phyloP scores from a whole-genome alignment of 2,888 invertebrate species.

The Nymphalis urticae region DNA sequence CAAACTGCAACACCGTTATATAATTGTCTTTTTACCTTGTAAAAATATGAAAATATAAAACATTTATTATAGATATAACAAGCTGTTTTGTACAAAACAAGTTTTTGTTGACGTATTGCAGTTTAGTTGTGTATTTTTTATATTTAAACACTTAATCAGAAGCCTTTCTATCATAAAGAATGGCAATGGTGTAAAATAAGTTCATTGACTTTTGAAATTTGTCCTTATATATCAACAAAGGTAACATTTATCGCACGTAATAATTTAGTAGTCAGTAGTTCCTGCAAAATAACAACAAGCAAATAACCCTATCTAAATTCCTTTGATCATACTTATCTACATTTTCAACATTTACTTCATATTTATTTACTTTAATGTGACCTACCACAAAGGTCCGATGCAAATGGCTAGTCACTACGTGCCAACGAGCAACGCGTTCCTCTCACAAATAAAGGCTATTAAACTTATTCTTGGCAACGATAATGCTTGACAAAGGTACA shows the following conservation, averaged over 20 bases:
- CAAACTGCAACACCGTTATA: not conserved
- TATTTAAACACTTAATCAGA: too few species aligned
- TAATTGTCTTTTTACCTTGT: not conserved
- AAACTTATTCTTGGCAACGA: conserved; percentile 10
- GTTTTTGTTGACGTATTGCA: not conserved
- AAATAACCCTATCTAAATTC: conserved; percentile 9
- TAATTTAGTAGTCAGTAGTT: not conserved
- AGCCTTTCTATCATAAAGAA: too few species aligned
- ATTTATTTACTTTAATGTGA: conserved; percentile 17
- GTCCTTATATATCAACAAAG: too few species aligned
- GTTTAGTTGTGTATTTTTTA: too few species aligned
- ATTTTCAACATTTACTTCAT: conserved; percentile 13
- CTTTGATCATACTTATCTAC: conserved; percentile 7
- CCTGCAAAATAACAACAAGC: not conserved
- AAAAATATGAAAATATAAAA: conserved; percentile 5
- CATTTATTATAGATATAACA: not conserved
- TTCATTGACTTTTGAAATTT: too few species aligned
- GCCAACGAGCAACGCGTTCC: conserved; percentile 18
- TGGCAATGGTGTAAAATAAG: too few species aligned
- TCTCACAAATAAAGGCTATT: conserved; percentile 21
- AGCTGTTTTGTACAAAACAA: not conserved
- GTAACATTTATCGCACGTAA: too few species aligned
- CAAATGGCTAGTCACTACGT: conserved; percentile 18
- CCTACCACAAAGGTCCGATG: conserved; percentile 27
- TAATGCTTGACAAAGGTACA: conserved; percentile 7